These are phyloP conservation scores for Melanotaenia trifasciata DNA, from an alignment of 2,797 vertebrate species.

Conservation along the genomic window DNA sequence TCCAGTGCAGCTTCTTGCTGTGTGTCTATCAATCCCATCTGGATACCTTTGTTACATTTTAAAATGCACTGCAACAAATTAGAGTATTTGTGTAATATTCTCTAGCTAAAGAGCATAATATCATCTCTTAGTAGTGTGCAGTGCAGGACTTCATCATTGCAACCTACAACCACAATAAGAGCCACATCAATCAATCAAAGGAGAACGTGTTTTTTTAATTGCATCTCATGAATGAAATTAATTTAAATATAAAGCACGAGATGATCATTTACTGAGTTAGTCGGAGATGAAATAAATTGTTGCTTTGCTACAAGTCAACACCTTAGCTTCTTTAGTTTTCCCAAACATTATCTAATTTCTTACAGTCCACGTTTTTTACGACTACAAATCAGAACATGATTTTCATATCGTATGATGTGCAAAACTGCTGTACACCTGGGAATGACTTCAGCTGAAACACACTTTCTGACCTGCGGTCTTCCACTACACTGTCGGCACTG, in stretches of 20 bases:
- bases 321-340: no score
- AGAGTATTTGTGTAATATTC: no score
- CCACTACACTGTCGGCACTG: not conserved
- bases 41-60: not conserved
- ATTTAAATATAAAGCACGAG: not conserved
- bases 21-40: not conserved
- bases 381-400: not conserved
- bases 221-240: not conserved
- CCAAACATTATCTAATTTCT: not conserved
- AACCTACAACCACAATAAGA: not conserved
- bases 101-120: no score
- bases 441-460: not conserved
- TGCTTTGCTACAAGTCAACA: not conserved
- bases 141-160: not conserved
- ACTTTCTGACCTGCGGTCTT: not conserved
- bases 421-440: not conserved
- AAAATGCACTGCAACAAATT: not conserved
- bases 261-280: not conserved
- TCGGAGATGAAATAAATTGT: not conserved
- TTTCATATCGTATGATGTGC: not conserved
- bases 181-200: not conserved
- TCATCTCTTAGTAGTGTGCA: not conserved
- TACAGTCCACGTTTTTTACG: not conserved
- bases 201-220: not conserved
- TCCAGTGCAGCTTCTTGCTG: not conserved